These are phyloP conservation scores for Halcyon leucocephala DNA, from an alignment of 2,797 vertebrate genomes.

Conservation along the genomic window DNA sequence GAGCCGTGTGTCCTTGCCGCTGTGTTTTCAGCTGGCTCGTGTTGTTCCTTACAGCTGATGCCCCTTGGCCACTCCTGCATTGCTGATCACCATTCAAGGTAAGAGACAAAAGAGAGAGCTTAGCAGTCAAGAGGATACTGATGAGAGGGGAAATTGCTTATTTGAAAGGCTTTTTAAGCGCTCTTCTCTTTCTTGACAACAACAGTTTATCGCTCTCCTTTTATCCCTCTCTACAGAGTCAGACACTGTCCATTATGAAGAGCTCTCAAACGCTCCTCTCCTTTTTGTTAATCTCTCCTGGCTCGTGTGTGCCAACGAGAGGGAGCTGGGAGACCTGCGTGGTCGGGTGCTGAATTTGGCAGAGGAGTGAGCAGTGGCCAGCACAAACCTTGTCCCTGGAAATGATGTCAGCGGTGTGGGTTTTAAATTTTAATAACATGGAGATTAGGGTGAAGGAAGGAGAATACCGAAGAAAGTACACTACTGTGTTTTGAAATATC, in stretches of 20 bases:
- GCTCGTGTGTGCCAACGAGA: not conserved
- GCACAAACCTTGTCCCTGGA: not conserved
- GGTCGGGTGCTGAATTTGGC: not conserved
- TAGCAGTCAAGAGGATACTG: conserved; percentile 49
- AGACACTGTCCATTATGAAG: not conserved
- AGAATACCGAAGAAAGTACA: not conserved
- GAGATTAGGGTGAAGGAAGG: not conserved
- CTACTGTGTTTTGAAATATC: not conserved
- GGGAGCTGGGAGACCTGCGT: not conserved
- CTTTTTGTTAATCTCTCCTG: not conserved
- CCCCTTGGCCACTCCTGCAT: conserved; percentile 63
- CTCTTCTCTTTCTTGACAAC: conserved; percentile 55
- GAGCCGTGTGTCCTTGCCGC: not conserved
- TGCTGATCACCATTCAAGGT: conserved; percentile 70
- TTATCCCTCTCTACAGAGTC: conserved; percentile 14
- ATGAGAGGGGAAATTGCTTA: conserved; percentile 69
- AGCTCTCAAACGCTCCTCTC: not conserved
- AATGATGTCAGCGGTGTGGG: fast-evolving
- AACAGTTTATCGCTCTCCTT: conserved; percentile 46
- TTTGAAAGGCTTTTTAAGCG: conserved; percentile 61
- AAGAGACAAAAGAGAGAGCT: conserved; percentile 67
- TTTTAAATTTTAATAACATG: not conserved
- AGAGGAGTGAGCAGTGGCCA: not conserved
- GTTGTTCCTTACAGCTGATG: conserved; percentile 55
- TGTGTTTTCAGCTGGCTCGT: not conserved